Conservation (phyloP, 1,140 invertebrate species). For the Aphaenogaster rudis region DNA sequence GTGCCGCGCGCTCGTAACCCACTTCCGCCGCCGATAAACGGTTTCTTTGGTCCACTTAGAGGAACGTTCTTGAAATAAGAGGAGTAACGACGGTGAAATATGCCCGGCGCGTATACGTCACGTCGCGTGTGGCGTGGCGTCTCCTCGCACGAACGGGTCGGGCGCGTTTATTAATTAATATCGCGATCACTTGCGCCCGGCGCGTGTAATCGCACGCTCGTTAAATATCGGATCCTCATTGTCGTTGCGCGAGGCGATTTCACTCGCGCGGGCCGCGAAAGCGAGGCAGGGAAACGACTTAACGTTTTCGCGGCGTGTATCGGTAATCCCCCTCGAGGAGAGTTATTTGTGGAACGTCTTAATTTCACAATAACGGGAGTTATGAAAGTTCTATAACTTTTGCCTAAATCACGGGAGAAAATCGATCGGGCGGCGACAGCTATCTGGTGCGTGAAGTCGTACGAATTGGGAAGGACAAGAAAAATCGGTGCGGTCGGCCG, state of each 20-base stretch:
- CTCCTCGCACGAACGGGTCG: background rate
- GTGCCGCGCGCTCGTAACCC: conserved; percentile 30
- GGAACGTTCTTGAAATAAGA: background rate
- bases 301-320: conserved; percentile 9
- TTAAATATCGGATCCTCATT: conserved; percentile 29
- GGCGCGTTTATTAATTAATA: conserved; percentile 23
- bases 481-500: background rate
- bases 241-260: conserved; percentile 35
- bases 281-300: conserved; percentile 34
- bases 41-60: conserved; percentile 62
- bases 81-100: background rate
- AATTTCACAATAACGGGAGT: conserved; percentile 39
- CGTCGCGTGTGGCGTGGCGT: conserved; percentile 25
- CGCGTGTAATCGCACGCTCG: conserved; percentile 32
- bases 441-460: background rate
- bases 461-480: conserved; percentile 1
- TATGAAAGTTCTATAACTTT: conserved; percentile 20
- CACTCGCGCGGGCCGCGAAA: conserved; percentile 32
- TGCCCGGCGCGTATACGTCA: too few species aligned
- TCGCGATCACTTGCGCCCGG: background rate
- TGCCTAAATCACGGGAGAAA: conserved; percentile 20
- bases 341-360: conserved; percentile 15
- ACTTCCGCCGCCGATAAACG: conserved; percentile 50
- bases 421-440: conserved; percentile 18
- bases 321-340: background rate